Evolutionary conservation across 2,113 vertebrate genomes (phyloP).

Genomic region (Tringa solitaria): DNA sequence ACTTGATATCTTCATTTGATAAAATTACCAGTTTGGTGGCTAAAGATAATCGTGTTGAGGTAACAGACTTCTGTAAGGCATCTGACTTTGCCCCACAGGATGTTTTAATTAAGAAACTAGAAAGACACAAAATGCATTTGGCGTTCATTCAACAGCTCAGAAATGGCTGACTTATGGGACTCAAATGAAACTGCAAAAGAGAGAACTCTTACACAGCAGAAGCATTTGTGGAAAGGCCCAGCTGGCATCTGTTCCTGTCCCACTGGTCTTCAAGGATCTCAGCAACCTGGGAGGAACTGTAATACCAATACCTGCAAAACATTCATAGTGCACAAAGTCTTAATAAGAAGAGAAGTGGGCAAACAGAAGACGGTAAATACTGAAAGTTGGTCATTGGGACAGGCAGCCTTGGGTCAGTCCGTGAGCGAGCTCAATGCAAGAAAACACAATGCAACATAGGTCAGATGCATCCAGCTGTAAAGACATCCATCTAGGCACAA

Average conservation of each 20-base stretch:
- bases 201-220: background rate
- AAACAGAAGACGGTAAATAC: background rate
- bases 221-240: background rate
- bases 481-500: background rate
- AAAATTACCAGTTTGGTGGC: slow-evolving; percentile 39
- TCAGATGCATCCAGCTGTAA: background rate
- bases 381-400: background rate
- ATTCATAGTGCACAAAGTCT: background rate
- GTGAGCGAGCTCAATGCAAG: background rate
- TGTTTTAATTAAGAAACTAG: slow-evolving; percentile 60
- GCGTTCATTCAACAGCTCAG: slow-evolving; percentile 11
- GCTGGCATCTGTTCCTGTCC: background rate
- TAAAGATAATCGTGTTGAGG: slow-evolving; percentile 47
- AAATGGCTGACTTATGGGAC: slow-evolving; percentile 10
- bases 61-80: slow-evolving; percentile 50
- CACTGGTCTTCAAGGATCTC: background rate
- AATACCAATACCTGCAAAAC: background rate
- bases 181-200: background rate
- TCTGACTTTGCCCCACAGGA: slow-evolving; percentile 43
- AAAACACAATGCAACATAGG: background rate
- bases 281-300: background rate
- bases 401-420: background rate
- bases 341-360: background rate
- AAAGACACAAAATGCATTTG: slow-evolving; percentile 39
- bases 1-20: slow-evolving; percentile 61